Base-by-base conservation (phyloP, 2,113 vertebrate genomes). In the Sminthopsis crassicaudata region DNA sequence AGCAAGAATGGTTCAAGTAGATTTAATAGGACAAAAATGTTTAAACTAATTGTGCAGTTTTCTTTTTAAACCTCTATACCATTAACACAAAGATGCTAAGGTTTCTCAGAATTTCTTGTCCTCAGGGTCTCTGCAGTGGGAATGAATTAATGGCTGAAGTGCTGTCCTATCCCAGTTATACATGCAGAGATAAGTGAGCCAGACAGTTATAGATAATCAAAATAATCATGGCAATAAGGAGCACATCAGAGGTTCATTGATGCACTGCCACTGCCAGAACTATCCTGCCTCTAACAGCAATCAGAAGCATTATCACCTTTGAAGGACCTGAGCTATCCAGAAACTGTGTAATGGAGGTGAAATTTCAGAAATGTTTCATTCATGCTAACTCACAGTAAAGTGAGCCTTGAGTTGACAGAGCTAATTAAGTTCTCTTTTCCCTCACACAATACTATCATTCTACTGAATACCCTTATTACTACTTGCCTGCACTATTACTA, bases 231-330 rank as follows among this genome's bases (percentile, higher is more conserved):
- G 67, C 94, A 96, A 30, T 95, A 95, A 96, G 89, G 3, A 54
- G 60, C 94, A 97, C 90, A 97, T 50, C 50, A 97, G 95, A 97
- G 94, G 95, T 67, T 84, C 97, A 90, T 90, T 94, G 97, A 97
- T 94, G 76, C 94, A 90, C 93, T 95, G 90, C 93, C 96, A 93
- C 67, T 92, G 89, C 2, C 4, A 8, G 67, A 42, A 76, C 67
- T n/a, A 76, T 76, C 67, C 67, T 42, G 67, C n/a, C n/a, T 8
- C 19, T 84, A 84, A 84, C 16, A 84, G 16, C 67, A 84, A 84
- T 42, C 36, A 23, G 19, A 84, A 26, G 67, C 36, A 42, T 42
- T 84, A 84, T 22, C 1, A 42, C 42, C 67, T 84, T 84, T 84
- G 16, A 76, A 84, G 14, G n/a, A 8, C 26, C 55, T 57, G 55